Conservation (phyloP, 2,797 vertebrate genomes). For the Perdix hodgsoniae region DNA sequence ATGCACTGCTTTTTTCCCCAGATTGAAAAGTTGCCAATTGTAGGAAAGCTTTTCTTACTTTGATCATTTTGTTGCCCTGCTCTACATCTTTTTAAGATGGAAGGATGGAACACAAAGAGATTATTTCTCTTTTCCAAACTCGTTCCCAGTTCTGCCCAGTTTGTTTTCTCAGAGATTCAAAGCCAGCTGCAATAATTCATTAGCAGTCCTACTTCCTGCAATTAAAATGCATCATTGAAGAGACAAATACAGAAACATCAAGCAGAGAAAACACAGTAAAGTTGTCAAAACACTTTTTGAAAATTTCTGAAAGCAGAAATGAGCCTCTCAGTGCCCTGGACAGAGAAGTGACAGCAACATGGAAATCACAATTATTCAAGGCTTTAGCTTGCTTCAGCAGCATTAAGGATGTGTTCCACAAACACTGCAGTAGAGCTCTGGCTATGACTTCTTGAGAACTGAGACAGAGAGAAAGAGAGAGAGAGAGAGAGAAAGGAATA, state of each 20-base stretch:
- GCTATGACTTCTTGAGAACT: not conserved
- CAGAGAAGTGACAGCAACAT: constrained; percentile 11
- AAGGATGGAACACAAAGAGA: not conserved
- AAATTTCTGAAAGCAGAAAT: not conserved
- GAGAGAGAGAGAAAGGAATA: not conserved
- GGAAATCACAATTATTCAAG: constrained; percentile 36
- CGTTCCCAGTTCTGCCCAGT: not conserved
- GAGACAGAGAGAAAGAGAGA: not conserved
- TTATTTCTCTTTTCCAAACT: not conserved
- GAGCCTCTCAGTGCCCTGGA: not conserved
- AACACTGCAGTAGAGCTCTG: not conserved
- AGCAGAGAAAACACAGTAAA: not conserved
- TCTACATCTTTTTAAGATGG: not conserved
- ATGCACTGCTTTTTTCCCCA: not conserved
- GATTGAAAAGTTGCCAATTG: not conserved
- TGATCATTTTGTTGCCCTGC: not conserved
- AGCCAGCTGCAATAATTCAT: not conserved
- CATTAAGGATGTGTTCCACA: not conserved
- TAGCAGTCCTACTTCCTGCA: not conserved
- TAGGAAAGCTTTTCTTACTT: not conserved
- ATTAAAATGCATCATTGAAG: not conserved
- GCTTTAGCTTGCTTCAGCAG: not conserved
- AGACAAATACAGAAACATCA: constrained; percentile 1
- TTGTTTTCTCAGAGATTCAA: not conserved
- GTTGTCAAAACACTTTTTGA: constrained; percentile 11